Evolutionary conservation across 2,888 invertebrate species (phyloP), one percentile per base, ranked within the genome.

Genomic region (Idaea biselata): DNA sequence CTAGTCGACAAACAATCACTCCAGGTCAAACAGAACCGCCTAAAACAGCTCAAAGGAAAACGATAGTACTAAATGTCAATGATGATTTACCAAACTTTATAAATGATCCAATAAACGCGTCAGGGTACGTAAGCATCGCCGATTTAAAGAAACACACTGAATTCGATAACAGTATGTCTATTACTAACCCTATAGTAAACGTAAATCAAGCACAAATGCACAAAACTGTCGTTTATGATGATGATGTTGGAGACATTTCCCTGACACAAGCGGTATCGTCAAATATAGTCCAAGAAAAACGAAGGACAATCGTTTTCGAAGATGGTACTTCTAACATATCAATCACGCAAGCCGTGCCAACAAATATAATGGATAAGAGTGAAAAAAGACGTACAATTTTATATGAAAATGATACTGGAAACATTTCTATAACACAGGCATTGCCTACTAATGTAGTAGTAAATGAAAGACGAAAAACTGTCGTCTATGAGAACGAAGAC

Each of bases 11-110:
- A 6, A 17, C 55, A 1, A 55, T 55, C 16, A 17, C 16, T 17
- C 16, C 16, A 6, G 6, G 16, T 17, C 16, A 55, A 17, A 55
- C 16, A 16, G 17, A 55, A 55, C 59, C 65, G 7, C 73, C 70
- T 4, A 66, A 68, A 55, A 68, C 68, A 0, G 79, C 78, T 1
- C 77, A 81, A 58, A 79, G 85, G 25, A 88, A 86, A 74, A 83
- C 83, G n/a, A 87, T 86, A 60, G 76, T 84, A 31, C 63, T 87
- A 2, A 86, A 89, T 67, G 71, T 76, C 0, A 76, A 88, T 58
- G 87, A 89, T 69, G 89, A 88, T 69, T 74, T 88, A 18, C 89
- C 88, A 0, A 88, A 88, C 69, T 87, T 88, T 66, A 57, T 77
- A 7, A 75, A 77, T 53, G 73, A 77, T 55, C 68, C 68, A 18